Base-by-base conservation (phyloP, 2,888 invertebrate genomes). In the Cecidostiba fungosa region DNA sequence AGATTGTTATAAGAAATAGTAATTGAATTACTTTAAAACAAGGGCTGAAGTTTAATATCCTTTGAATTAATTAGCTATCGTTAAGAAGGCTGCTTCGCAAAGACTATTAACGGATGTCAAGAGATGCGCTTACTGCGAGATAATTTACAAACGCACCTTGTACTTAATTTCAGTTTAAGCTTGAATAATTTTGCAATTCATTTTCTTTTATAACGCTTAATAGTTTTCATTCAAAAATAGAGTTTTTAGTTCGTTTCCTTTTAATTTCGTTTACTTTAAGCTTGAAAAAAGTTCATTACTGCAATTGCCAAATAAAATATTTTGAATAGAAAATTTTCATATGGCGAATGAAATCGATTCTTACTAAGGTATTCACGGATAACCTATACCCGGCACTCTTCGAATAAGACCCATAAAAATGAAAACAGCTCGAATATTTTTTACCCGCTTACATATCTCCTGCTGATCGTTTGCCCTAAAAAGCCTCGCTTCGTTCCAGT, bases 1-100 rank as follows among this genome's bases (percentile, higher is more conserved):
- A 66, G n/a, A 66, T 76, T 2, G 3, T 8, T 3, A 47, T n/a
- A 23, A 50, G 36, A 47, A 66, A 62, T 47, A 29, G 32, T 76
- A 82, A 82, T 82, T 54, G 54, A 47, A 82, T 82, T 82, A 54
- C 10, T 26, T 23, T 39, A 50, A 69, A 14, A 69, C 36, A 54
- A 77, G 26, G 43, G 43, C 12, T 6, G 59, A 19, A 82, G 70
- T 77, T 77, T 77, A 54, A 82, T 76, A 69, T 69, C 26, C 12
- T 32, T 26, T 54, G 6, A 54, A 77, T n/a, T 43, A 77, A 82
- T 29, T 59, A 16, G 74, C 74, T 66, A 66, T 0, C 23, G 2
- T 82, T 66, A 73, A 47, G 47, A n/a, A 26, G 26, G 39, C 14
- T 14, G 43, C 47, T 66, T 74, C 0, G 8, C 47, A 74, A 82